Base-by-base conservation (phyloP, 2,797 vertebrate genomes). In the Lutjanus campechanus region DNA sequence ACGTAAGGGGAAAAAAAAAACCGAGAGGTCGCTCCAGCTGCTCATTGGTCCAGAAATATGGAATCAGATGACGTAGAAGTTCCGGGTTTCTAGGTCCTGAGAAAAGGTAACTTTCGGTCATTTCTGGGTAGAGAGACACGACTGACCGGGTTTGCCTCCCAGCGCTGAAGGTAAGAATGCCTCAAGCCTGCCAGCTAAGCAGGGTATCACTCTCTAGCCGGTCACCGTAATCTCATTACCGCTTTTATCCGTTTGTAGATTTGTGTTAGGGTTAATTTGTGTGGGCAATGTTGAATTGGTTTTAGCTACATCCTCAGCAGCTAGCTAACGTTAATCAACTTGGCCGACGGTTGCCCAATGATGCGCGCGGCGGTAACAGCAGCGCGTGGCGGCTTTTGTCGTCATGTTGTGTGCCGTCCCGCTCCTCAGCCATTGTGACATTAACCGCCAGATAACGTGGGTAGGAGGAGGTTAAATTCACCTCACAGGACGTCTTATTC, bases 61-160 rank as follows among this genome's bases (percentile, higher is more conserved):
- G 96, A 96, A 89, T 96, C 95, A 96, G 95, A 95, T 96, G 95
- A 96, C 96, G 96, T 91, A 60, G 47, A 5, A 15, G 82, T 95
- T 95, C 93, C 95, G 93, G 92, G 92, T 94, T 85, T 79, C 63
- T 90, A 49, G 56, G 61, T 22, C 54, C 36, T 11, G 47, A n/a
- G 41, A 74, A 72, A 66, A 95, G 96, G 96, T 96, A 94, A 96
- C 95, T 96, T 1, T 94, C 95, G 96, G 96, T 96, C 96, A 96
- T 87, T 91, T 25, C 2, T 12, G 44, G 56, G 59, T 1, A 0
- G 6, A 15, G 47, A 64, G 19, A 49, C 58, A 7, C 12, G 47
- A 64, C 20, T 46, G 56, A 69, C 51, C 46, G 46, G 36, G 12
- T 58, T 16, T 63, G 2, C 4, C 10, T 8, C 11, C n/a, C 8